Evolutionary conservation across 2,888 invertebrate species (phyloP).

Genomic region (Cheilosia vernalis): DNA sequence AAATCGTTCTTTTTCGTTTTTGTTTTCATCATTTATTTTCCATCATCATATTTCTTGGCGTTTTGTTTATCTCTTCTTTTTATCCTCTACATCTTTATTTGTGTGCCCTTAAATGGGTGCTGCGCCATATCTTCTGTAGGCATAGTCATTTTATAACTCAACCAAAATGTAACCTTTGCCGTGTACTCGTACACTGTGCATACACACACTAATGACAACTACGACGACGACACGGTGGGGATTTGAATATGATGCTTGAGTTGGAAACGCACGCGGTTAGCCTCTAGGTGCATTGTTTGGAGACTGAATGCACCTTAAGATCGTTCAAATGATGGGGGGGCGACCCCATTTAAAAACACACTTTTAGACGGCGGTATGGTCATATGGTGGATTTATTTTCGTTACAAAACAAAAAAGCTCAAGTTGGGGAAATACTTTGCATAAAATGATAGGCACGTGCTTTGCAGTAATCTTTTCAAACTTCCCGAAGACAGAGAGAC

Average conservation of each 20-base stretch:
- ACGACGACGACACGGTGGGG: background rate
- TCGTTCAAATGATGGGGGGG: slow-evolving; percentile 11
- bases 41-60: background rate
- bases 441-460: slow-evolving; percentile 7
- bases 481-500: background rate
- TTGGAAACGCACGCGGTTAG: slow-evolving; percentile 14
- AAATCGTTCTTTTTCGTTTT: slow-evolving; percentile 19
- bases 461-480: slow-evolving; percentile 2
- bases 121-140: slow-evolving; percentile 1
- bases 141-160: slow-evolving; percentile 11
- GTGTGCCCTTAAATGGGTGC: slow-evolving; percentile 26
- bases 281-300: slow-evolving; percentile 12
- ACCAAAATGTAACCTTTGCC: background rate
- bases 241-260: slow-evolving; percentile 9
- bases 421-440: slow-evolving; percentile 19
- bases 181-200: background rate
- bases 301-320: slow-evolving; percentile 13
- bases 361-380: background rate
- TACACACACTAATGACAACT: background rate
- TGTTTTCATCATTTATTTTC: slow-evolving; percentile 14
- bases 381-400: background rate
- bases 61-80: background rate
- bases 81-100: slow-evolving; percentile 5
- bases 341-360: background rate
- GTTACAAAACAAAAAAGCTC: background rate